Evolutionary conservation across 2,888 invertebrate genomes (phyloP), one percentile per base, ranked within the genome.

Genomic region (Parnassius smintheus): DNA sequence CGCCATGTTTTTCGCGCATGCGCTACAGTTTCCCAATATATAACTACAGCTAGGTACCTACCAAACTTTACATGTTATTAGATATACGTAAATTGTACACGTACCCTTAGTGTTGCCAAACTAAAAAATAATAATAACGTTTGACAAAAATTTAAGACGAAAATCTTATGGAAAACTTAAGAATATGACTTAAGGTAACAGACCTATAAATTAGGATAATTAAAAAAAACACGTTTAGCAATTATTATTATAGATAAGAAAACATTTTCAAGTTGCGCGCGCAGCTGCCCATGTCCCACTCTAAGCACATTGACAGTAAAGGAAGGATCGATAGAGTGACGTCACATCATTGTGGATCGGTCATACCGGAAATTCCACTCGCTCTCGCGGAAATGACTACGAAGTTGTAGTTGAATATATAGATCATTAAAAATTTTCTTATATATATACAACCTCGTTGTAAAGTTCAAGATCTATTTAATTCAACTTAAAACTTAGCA

Each of bases 1-100:
- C 68, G 88, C 88, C 88, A 90, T 89, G 73, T 86, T 88, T 84
- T 82, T 71, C 81, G 77, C 91, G 91, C 91, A 88, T 90, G 91
- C 91, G 91, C 82, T 62, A 61, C 70, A 70, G 77, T 75, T 80
- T 78, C 77, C 77, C 71, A 72, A 71, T 72, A 72, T 71, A 75
- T 77, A 77, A 81, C 80, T 88, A 59, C 42, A 59, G 88, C 89
- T 86, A 85, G 9, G 25, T 51, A 51, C 4, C 50, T 22, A 8
- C 18, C 87, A 88, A 81, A 75, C 72, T 74, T 71, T 67, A 49
- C 13, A 48, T 65, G 25, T 64, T 55, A 49, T 61, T 60, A 57
- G 51, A 42, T 61, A 56, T 64, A 18, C 18, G 1, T 18, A 65
- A 35, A 7, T 25, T 7, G 45, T 10, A 64, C 66, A 63, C 62